These are phyloP conservation scores for Glandiceps talaboti DNA, from an alignment of 53 echinoderm and acorn worm species.

Conservation along the genomic window DNA sequence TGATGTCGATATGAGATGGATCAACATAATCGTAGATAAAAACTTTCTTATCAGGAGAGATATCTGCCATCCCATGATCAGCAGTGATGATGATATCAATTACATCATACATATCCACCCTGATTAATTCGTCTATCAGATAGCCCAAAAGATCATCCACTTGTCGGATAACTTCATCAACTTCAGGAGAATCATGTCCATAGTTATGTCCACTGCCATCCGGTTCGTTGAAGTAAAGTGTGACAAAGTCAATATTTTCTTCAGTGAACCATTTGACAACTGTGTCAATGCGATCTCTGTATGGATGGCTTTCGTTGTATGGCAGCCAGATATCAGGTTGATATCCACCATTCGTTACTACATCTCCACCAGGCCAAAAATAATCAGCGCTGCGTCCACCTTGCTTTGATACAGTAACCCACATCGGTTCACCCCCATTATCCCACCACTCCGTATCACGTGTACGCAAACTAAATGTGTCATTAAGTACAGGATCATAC, in stretches of 20 bases:
- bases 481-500: background rate
- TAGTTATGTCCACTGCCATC: constrained; percentile 13
- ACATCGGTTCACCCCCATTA: constrained; percentile 30
- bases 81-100: constrained; percentile 27
- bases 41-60: constrained; percentile 6
- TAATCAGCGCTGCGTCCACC: constrained; percentile 16
- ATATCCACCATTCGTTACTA: constrained; percentile 8
- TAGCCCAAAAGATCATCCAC: constrained; percentile 21
- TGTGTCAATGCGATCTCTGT: constrained; percentile 13
- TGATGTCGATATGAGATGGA: background rate
- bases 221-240: constrained; percentile 21
- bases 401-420: constrained; percentile 19
- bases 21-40: constrained; percentile 20
- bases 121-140: constrained; percentile 12
- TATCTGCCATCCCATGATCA: constrained; percentile 30
- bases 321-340: constrained; percentile 4
- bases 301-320: constrained; percentile 19
- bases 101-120: constrained; percentile 1
- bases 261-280: constrained; percentile 14
- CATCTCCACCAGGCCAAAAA: constrained; percentile 16
- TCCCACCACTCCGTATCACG: constrained; percentile 11
- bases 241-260: constrained; percentile 11
- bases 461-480: background rate
- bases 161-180: background rate
- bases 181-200: constrained; percentile 14